Conservation (phyloP, 1,140 invertebrate genomes). For the Apis cerana region DNA sequence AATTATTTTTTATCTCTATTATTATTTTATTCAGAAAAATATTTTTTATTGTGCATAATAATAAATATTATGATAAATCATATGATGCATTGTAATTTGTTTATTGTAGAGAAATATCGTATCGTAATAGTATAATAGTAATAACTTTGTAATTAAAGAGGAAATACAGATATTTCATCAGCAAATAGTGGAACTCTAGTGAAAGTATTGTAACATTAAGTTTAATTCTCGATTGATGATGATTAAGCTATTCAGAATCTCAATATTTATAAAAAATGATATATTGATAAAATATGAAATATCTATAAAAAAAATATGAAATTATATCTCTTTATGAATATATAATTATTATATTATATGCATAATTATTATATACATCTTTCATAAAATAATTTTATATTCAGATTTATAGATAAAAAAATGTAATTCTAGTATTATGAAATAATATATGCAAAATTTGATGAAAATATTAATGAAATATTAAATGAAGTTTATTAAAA, state of each 20-base stretch:
- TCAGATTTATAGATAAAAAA: too few species aligned
- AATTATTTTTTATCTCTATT: neutral
- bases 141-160: neutral
- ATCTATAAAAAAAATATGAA: too few species aligned
- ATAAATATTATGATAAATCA: neutral
- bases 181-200: neutral
- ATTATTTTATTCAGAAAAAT: neutral
- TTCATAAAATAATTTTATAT: neutral
- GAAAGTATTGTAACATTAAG: slow-evolving; percentile 16
- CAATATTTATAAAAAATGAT: too few species aligned
- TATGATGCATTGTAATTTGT: neutral
- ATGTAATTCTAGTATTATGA: too few species aligned
- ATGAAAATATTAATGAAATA: too few species aligned
- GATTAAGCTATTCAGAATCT: neutral
- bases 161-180: neutral
- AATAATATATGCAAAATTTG: too few species aligned
- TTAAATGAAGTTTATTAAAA: too few species aligned
- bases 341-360: neutral
- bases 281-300: too few species aligned
- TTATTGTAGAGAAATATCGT: neutral
- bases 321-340: neutral
- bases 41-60: neutral
- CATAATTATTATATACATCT: neutral
- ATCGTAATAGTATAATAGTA: neutral
- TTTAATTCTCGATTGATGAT: neutral